Conservation (phyloP, 2,888 invertebrate genomes). For the Hydrotaea cyrtoneurina region DNA sequence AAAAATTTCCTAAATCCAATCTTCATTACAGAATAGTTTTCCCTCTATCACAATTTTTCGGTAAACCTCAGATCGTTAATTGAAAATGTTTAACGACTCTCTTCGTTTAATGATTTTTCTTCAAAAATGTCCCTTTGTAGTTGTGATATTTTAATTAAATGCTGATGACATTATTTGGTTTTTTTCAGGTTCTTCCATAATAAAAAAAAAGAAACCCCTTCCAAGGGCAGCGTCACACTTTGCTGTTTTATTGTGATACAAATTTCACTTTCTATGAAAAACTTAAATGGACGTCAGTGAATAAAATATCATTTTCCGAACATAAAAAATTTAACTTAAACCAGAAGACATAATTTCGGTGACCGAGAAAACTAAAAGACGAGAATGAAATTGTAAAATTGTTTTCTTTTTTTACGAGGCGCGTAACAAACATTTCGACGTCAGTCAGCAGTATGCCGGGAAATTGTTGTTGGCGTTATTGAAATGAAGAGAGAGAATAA, state of each 20-base stretch:
- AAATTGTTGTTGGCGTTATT: not conserved
- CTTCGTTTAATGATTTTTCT: no score
- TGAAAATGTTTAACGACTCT: no score
- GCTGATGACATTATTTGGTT: not conserved
- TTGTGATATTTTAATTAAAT: conserved; percentile 4
- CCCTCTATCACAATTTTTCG: no score
- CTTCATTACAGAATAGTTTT: no score
- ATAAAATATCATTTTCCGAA: conserved; percentile 12
- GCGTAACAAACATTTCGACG: conserved; percentile 37
- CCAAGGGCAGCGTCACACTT: not conserved
- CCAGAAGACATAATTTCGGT: conserved; percentile 25
- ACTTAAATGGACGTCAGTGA: not conserved
- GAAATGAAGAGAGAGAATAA: not conserved
- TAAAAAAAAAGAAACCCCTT: no score
- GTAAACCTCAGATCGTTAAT: no score
- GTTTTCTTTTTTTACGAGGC: conserved; percentile 40
- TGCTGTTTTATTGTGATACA: conserved; percentile 23
- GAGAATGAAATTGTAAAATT: conserved; percentile 27
- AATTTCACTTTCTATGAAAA: conserved; percentile 56
- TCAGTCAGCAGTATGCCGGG: not conserved
- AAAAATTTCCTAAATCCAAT: no score
- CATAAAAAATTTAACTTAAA: conserved; percentile 18
- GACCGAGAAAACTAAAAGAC: conserved; percentile 17
- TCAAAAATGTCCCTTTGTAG: no score
- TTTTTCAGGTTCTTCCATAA: not conserved